phyloP scores from a whole-genome alignment of 2,888 invertebrate species.

The Proisotoma minuta region DNA sequence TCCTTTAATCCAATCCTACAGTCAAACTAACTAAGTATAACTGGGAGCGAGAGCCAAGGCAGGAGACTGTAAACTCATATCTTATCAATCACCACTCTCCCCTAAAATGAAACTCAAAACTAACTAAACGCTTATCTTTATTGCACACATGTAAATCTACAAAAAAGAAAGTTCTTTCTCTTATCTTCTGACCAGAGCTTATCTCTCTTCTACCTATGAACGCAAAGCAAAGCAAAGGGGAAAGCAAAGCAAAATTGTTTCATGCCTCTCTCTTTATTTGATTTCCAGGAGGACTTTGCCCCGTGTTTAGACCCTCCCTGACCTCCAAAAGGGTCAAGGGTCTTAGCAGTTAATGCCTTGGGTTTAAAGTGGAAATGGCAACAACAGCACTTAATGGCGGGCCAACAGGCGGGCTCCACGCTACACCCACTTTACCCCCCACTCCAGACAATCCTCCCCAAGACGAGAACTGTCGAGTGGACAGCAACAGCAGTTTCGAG shows the following conservation, averaged over 20 bases:
- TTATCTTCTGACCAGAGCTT: neutral
- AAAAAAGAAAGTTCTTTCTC: neutral
- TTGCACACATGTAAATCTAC: neutral
- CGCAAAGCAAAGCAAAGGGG: neutral
- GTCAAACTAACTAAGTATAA: neutral
- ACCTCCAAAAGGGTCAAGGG: constrained; percentile 44
- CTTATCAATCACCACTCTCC: neutral
- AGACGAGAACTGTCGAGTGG: constrained; percentile 43
- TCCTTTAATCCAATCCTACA: constrained; percentile 4
- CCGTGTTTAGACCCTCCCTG: constrained; percentile 27
- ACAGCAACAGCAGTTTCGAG: constrained; percentile 46
- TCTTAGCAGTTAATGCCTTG: constrained; percentile 44
- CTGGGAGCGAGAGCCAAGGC: neutral
- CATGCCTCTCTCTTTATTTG: neutral
- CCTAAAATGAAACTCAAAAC: neutral
- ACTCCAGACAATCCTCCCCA: constrained; percentile 36
- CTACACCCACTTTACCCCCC: constrained; percentile 42
- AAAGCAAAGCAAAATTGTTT: neutral
- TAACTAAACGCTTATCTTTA: constrained; percentile 2
- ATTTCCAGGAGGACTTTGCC: constrained; percentile 16
- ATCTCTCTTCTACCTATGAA: neutral
- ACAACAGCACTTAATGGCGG: constrained; percentile 47
- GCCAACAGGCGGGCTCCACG: constrained; percentile 47
- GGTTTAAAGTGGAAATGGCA: constrained; percentile 41
- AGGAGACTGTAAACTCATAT: constrained; percentile 4